Evolutionary conservation across 1,140 invertebrate genomes (phyloP), one percentile per base, ranked within the genome.

Genomic region (Bemisia tabaci): DNA sequence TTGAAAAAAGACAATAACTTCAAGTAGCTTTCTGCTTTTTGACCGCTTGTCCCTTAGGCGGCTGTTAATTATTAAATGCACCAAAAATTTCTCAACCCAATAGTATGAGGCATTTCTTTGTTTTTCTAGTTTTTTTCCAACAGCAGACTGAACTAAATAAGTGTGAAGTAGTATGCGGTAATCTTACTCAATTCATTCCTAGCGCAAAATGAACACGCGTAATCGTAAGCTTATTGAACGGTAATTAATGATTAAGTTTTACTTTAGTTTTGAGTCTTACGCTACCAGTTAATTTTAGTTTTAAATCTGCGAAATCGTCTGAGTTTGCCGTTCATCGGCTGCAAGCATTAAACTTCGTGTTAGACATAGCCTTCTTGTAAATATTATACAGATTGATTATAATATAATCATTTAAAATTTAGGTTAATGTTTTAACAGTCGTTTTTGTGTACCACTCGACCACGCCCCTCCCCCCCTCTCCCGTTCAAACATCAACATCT

Each of bases 191-290:
- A 48, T 48, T 48, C 33, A 48, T 48, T 48, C 33, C 33, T 48
- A 48, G 33, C 33, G 33, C 33, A 17, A 48, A 48, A 9, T 48
- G 33, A 48, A 17, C 17, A 48, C 33, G 33, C 33, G 33, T 48
- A 48, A 48, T 48, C 17, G 17, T 48, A 48, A 48, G 33, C 33
- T 48, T 48, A 48, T 17, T 17, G n/a, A 48, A 48, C 33, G 33
- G 33, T 48, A 48, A 48, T 48, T 48, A 48, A 48, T 48, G n/a
- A n/a, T n/a, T n/a, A 48, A 48, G 33, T 48, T 48, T 48, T 48
- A 17, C 33, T 48, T 48, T 48, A 48, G 33, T 48, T 48, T 48
- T 17, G 33, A 48, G 5, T 48, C 5, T 48, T 48, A 48, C 5
- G 33, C 5, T 48, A 48, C 33, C 33, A 48, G 33, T 48, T 48